Evolutionary conservation across 1,140 invertebrate genomes (phyloP).

Genomic region (Eupeodes corollae): DNA sequence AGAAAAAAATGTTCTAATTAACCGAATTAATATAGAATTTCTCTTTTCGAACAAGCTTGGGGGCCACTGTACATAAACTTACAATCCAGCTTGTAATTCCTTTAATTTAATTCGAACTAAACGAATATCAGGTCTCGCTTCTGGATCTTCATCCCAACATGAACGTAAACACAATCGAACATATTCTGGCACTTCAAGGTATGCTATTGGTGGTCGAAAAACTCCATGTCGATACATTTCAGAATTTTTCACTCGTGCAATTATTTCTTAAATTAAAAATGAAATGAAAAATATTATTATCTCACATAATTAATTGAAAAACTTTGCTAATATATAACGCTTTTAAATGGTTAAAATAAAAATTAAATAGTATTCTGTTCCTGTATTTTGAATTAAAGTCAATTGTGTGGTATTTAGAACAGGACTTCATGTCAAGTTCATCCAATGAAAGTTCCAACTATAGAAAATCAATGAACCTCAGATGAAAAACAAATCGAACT

Average conservation of each 20-base stretch:
- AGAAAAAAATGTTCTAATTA: neutral
- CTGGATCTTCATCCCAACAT: slow-evolving; percentile 71
- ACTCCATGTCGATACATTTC: slow-evolving; percentile 57
- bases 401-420: no score
- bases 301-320: no score
- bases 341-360: no score
- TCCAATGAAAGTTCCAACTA: no score
- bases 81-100: slow-evolving; percentile 66
- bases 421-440: no score
- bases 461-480: no score
- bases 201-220: slow-evolving; percentile 80
- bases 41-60: neutral
- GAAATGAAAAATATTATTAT: slow-evolving; percentile 3
- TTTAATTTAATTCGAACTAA: slow-evolving; percentile 58
- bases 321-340: no score
- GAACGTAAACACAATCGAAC: slow-evolving; percentile 78
- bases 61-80: slow-evolving; percentile 21
- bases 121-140: slow-evolving; percentile 74
- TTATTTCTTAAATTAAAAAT: slow-evolving; percentile 58
- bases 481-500: no score
- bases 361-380: no score
- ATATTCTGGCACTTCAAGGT: slow-evolving; percentile 82
- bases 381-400: no score
- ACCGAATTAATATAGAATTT: neutral
- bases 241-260: slow-evolving; percentile 79